These are phyloP conservation scores for Labroides dimidiatus DNA, from an alignment of 2,797 vertebrate genomes.

Conservation along the genomic window DNA sequence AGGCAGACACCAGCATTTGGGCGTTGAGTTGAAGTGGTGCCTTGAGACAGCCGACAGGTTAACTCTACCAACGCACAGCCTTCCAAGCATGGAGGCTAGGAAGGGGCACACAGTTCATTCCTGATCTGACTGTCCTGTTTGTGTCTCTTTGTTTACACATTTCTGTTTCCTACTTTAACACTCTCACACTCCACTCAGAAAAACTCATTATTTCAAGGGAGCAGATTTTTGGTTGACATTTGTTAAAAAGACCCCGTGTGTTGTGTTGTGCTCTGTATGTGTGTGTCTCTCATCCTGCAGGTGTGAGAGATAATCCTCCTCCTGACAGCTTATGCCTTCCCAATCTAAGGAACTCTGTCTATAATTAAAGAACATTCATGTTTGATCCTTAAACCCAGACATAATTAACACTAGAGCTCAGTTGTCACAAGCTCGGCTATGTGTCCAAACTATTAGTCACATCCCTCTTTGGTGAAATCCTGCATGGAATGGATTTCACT, in stretches of 20 bases:
- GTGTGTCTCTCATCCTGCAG: conserved; percentile 68
- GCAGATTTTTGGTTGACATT: conserved; percentile 57
- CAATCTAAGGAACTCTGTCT: conserved; percentile 47
- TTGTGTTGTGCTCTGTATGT: no score
- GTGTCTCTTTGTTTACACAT: conserved; percentile 20
- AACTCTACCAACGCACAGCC: conserved; percentile 45
- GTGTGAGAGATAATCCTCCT: conserved; percentile 75
- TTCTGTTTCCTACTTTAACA: not conserved
- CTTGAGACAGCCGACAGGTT: conserved; percentile 63
- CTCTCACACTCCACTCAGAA: conserved; percentile 5
- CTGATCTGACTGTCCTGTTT: conserved; percentile 26
- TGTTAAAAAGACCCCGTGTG: conserved; percentile 52
- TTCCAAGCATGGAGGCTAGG: conserved; percentile 47
- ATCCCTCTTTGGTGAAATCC: conserved; percentile 42
- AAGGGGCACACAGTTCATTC: conserved; percentile 25
- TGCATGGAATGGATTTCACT: conserved; percentile 36
- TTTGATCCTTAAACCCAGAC: conserved; percentile 64
- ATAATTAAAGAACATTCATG: conserved; percentile 73
- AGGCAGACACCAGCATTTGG: conserved; percentile 73
- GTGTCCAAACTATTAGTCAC: conserved; percentile 68
- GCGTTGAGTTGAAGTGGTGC: conserved; percentile 68
- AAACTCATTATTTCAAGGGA: conserved; percentile 47
- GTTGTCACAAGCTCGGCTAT: conserved; percentile 51
- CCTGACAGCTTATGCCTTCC: conserved; percentile 55
- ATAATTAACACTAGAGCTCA: conserved; percentile 60